phyloP scores from a whole-genome alignment of 2,797 vertebrate species.

The Oryzias sinensis region DNA sequence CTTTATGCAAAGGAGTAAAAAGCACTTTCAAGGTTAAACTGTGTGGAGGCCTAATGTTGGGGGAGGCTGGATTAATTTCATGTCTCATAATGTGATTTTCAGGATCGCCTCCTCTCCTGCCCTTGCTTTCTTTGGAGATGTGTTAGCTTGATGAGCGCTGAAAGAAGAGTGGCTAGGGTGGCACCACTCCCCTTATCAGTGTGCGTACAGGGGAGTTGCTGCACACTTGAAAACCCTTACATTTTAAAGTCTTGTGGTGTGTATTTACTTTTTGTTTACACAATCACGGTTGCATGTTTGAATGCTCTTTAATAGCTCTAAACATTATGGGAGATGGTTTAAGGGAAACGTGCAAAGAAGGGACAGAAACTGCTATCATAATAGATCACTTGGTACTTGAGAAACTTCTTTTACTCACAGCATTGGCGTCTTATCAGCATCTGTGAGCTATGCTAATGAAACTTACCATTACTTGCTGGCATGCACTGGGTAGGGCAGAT shows the following conservation, averaged over 20 bases:
- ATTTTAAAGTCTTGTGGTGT: constrained; percentile 50
- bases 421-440: constrained; percentile 38
- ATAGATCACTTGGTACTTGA: constrained; percentile 23
- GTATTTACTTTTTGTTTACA: neutral
- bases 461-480: constrained; percentile 4
- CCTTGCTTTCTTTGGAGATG: constrained; percentile 66
- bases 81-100: constrained; percentile 75
- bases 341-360: constrained; percentile 40
- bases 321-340: constrained; percentile 20
- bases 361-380: constrained; percentile 40
- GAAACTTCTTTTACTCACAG: constrained; percentile 22
- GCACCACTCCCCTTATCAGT: neutral
- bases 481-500: constrained; percentile 22
- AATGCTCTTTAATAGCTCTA: constrained; percentile 25
- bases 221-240: constrained; percentile 36
- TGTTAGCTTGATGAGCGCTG: constrained; percentile 52
- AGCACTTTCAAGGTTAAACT: constrained; percentile 70
- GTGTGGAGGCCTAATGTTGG: constrained; percentile 69
- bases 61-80: constrained; percentile 75
- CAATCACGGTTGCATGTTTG: constrained; percentile 25
- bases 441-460: constrained; percentile 45
- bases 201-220: constrained; percentile 15
- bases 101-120: constrained; percentile 63
- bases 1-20: constrained; percentile 46
- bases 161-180: constrained; percentile 6